phyloP scores from a whole-genome alignment of 2,113 vertebrate genomes.

The Macquaria ambigua region DNA sequence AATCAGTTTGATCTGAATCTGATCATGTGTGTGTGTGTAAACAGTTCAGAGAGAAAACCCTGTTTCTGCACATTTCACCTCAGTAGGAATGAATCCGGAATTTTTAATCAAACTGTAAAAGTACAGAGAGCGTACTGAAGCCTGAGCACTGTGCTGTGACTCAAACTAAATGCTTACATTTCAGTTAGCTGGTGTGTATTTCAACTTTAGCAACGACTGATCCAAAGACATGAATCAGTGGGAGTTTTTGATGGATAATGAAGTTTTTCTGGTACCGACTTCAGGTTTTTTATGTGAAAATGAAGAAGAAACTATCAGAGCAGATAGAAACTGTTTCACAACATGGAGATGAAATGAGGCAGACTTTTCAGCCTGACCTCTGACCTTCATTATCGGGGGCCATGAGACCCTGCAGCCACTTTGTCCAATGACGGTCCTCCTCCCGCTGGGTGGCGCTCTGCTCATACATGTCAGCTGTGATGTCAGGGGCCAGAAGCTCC shows the following conservation, averaged over 20 bases:
- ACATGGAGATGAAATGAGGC: neutral
- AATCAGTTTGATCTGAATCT: neutral
- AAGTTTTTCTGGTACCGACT: neutral
- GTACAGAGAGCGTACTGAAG: too few relatives aligned
- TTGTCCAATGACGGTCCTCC: slow-evolving; percentile 93
- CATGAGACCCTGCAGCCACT: slow-evolving; percentile 94
- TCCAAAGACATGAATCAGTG: neutral
- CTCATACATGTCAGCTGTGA: slow-evolving; percentile 96
- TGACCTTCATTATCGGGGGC: slow-evolving; percentile 90
- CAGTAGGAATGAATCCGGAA: neutral
- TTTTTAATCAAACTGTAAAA: neutral
- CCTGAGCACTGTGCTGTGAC: neutral
- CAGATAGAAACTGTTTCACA: neutral
- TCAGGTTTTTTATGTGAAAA: neutral
- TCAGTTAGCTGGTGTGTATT: too few relatives aligned
- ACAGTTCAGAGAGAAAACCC: neutral
- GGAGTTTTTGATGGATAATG: neutral
- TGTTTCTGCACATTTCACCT: neutral
- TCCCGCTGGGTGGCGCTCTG: slow-evolving; percentile 73
- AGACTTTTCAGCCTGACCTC: slow-evolving; percentile 9
- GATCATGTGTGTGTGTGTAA: neutral
- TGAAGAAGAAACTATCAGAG: neutral
- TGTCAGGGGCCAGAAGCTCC: slow-evolving; percentile 92
- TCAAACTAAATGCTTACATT: neutral
- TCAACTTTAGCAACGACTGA: too few relatives aligned